Evolutionary conservation across 2,797 vertebrate species (phyloP).

Genomic region (Cheirogaleus major): DNA sequence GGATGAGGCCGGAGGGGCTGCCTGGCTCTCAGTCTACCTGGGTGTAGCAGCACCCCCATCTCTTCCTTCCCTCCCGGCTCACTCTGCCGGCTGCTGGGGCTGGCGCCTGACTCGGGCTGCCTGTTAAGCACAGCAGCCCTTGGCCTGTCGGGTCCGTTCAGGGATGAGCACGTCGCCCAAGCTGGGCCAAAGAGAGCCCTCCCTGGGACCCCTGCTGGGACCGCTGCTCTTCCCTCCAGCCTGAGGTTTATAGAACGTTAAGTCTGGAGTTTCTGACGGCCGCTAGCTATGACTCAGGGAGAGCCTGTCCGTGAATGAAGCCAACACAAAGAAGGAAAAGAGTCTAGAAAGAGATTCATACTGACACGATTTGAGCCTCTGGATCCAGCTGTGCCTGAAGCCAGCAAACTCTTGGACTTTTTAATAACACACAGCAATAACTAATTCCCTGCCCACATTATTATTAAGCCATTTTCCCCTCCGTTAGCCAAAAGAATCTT

Average conservation of each 20-base stretch:
- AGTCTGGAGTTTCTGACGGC: not conserved
- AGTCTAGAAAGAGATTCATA: not conserved
- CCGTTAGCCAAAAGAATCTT: not conserved
- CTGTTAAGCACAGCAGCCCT: not conserved
- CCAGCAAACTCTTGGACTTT: not conserved
- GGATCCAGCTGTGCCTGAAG: not conserved
- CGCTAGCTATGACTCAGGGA: not conserved
- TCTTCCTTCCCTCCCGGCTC: not conserved
- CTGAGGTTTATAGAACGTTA: not conserved
- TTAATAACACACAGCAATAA: not conserved
- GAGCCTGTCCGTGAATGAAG: not conserved
- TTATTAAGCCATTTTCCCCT: not conserved
- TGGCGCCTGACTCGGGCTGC: not conserved
- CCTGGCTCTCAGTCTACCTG: not conserved
- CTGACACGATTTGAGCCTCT: not conserved
- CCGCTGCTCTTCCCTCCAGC: not conserved
- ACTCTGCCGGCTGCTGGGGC: not conserved
- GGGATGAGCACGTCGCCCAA: not conserved
- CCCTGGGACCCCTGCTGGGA: not conserved
- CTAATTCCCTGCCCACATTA: not conserved
- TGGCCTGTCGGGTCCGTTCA: not conserved
- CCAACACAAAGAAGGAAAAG: not conserved
- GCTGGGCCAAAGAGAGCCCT: not conserved
- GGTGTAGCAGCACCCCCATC: rapidly evolving
- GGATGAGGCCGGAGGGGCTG: not conserved